Base-by-base conservation (phyloP, 2,888 invertebrate genomes). In the Bombylius major region DNA sequence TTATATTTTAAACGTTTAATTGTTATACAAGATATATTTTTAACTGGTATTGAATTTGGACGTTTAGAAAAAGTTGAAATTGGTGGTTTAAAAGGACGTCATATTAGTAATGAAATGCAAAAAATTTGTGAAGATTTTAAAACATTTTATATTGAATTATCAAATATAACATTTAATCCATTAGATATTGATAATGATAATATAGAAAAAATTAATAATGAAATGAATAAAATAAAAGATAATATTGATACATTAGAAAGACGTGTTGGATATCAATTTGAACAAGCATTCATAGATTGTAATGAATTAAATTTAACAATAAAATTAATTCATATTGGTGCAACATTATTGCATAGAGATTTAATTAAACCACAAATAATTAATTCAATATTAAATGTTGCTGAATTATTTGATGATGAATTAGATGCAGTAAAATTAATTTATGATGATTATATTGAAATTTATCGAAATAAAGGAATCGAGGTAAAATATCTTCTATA, bases 1-100 rank as follows among this genome's bases (percentile, higher is more conserved):
- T 68, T 77, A 2, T 89, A 84, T 67, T 74, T 82, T 55, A 75
- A 80, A 14, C 77, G 89, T 11, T 72, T 90, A 3, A 72, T 75
- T 53, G 77, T 84, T 65, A 78, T 90, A 6, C 77, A 86, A 73
- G 75, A 77, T 4, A 79, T 95, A 60, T 82, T 94, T 61, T 81
- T 83, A 47, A 84, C 87, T 0, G 86, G 86, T 0, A 76, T 84
- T 4, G 94, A 95, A 69, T 91, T 91, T 70, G 74, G 83, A 49
- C 93, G 92, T 69, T 71, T 95, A 59, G 95, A 96, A 71, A 91
- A 89, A 69, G 82, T 91, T 2, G 87, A 87, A 67, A 80, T 89
- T 56, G 84, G 85, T 47, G 89, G 86, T 0, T 67, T 84, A 8
- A 77, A 80, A 57, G 86, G 85, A 1, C 81, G 82, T 61, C 77